phyloP scores from a whole-genome alignment of 2,797 vertebrate species.

The Dryobates pubescens region DNA sequence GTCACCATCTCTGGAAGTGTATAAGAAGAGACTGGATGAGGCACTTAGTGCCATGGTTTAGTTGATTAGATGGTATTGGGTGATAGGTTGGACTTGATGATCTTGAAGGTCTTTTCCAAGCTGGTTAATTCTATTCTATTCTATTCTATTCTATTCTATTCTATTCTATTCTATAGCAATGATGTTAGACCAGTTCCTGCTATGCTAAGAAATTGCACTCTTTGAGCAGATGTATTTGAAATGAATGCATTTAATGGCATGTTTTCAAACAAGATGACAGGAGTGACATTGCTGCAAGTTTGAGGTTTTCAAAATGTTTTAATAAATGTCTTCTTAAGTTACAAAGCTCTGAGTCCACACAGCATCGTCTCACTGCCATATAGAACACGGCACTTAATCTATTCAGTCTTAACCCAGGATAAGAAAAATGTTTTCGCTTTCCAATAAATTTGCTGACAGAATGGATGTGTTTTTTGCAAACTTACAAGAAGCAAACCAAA shows the following conservation, averaged over 20 bases:
- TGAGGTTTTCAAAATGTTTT: background rate
- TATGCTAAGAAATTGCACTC: background rate
- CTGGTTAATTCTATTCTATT: too few relatives aligned
- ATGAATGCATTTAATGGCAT: background rate
- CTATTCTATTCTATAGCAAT: background rate
- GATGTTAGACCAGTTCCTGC: background rate
- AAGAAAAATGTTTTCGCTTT: background rate
- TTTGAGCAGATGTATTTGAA: background rate
- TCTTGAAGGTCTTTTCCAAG: too few relatives aligned
- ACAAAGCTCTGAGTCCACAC: background rate
- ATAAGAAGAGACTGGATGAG: too few relatives aligned
- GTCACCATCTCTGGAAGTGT: too few relatives aligned
- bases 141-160: too few relatives aligned
- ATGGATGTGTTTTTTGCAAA: background rate
- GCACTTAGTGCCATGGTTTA: too few relatives aligned
- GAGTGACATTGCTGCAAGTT: background rate
- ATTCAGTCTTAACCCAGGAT: background rate
- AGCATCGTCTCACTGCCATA: background rate
- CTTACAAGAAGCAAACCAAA: background rate
- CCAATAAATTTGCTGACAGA: background rate
- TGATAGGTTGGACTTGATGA: too few relatives aligned
- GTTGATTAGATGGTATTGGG: too few relatives aligned
- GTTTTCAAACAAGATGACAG: background rate
- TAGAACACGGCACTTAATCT: background rate
- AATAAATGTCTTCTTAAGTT: background rate